Evolutionary conservation across 2,888 invertebrate species (phyloP).

Genomic region (Eubasilissa splendida): DNA sequence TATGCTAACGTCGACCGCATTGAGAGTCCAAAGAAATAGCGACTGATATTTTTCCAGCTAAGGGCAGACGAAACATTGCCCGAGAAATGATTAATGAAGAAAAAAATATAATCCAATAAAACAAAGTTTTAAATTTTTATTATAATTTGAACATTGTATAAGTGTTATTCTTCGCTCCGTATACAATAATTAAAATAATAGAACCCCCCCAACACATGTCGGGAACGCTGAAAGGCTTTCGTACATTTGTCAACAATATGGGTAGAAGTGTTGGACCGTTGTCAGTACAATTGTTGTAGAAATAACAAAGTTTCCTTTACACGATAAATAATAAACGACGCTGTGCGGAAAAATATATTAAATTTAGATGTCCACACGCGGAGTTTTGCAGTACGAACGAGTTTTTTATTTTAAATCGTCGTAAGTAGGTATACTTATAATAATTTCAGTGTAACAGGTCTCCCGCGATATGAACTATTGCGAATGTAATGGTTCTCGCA

Average conservation of each 20-base stretch:
- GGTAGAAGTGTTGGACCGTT: conserved; percentile 6
- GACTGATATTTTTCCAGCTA: background rate
- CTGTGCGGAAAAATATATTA: too few species aligned
- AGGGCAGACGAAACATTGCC: background rate
- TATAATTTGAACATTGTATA: background rate
- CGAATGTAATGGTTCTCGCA: too few species aligned
- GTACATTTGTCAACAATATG: background rate
- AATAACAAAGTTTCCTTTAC: background rate
- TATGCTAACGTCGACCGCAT: background rate
- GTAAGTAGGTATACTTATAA: too few species aligned
- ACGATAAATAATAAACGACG: background rate
- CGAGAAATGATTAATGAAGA: background rate
- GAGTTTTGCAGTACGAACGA: too few species aligned
- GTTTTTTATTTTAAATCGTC: too few species aligned
- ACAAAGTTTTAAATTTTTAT: too few species aligned
- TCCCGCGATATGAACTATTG: too few species aligned
- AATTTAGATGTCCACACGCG: too few species aligned
- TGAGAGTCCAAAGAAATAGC: background rate
- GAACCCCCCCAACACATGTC: background rate
- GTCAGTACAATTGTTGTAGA: conserved; percentile 18
- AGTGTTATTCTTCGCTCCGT: conserved; percentile 7
- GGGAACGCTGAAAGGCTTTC: background rate
- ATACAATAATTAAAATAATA: background rate
- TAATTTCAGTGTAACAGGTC: too few species aligned
- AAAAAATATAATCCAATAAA: background rate